Evolutionary conservation across 2,113 vertebrate genomes (phyloP).

Genomic region (Salvator merianae): DNA sequence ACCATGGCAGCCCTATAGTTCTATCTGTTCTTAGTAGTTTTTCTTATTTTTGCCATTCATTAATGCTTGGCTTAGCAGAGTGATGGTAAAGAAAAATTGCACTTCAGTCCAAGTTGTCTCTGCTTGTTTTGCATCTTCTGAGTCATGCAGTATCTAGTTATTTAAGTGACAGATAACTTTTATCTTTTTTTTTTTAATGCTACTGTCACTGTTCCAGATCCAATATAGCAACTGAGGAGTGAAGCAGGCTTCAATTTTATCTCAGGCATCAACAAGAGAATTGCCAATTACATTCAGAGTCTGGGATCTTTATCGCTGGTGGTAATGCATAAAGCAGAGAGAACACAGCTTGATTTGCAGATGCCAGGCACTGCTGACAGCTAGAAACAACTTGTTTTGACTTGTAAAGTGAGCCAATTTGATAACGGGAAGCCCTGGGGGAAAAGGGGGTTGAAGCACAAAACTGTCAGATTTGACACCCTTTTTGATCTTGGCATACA

Average conservation of each 20-base stretch:
- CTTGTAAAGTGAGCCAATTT: slow-evolving; percentile 47
- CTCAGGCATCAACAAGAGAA: slow-evolving; percentile 51
- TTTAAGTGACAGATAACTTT: slow-evolving; percentile 54
- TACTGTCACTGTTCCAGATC: slow-evolving; percentile 48
- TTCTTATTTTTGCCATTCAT: neutral
- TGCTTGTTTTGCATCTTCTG: slow-evolving; percentile 24
- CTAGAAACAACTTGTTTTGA: slow-evolving; percentile 48
- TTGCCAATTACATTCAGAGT: slow-evolving; percentile 42
- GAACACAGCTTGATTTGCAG: slow-evolving; percentile 56
- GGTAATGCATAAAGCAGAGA: slow-evolving; percentile 27
- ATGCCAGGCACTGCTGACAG: slow-evolving; percentile 32
- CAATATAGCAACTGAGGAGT: slow-evolving; percentile 44
- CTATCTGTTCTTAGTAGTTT: neutral
- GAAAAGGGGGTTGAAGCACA: slow-evolving; percentile 4
- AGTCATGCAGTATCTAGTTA: slow-evolving; percentile 39
- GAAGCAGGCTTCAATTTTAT: slow-evolving; percentile 54
- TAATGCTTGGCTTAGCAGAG: slow-evolving; percentile 3
- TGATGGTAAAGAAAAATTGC: slow-evolving; percentile 1
- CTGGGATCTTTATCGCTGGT: slow-evolving; percentile 44
- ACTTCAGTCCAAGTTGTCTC: slow-evolving; percentile 21
- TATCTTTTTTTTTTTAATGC: slow-evolving; percentile 34
- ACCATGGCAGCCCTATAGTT: neutral
- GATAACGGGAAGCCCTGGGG: slow-evolving; percentile 4
- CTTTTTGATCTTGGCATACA: neutral
- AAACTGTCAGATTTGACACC: neutral